phyloP scores from a whole-genome alignment of 2,113 vertebrate species.

The Myotis brandtii region DNA sequence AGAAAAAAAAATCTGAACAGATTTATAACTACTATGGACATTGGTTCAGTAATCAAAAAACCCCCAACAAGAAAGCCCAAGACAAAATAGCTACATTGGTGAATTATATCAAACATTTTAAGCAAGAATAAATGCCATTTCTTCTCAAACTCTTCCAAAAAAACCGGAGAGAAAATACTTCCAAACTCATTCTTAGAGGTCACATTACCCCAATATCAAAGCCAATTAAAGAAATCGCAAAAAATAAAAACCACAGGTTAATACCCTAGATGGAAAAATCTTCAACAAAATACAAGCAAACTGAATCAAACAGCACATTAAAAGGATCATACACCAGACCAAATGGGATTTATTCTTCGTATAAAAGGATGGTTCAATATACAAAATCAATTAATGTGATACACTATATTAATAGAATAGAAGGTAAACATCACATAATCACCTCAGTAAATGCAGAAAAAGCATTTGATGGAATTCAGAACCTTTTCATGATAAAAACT shows the following conservation, averaged over 20 bases:
- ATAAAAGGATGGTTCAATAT: not conserved
- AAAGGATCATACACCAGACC: not conserved
- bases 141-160: not conserved
- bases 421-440: not conserved
- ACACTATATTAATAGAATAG: not conserved
- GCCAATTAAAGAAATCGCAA: not conserved
- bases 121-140: not conserved
- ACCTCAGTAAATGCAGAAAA: not conserved
- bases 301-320: not conserved
- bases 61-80: not conserved
- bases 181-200: not conserved
- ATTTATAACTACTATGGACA: not conserved
- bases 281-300: not conserved
- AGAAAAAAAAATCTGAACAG: not conserved
- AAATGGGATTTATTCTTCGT: not conserved
- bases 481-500: not conserved
- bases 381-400: not conserved
- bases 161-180: not conserved
- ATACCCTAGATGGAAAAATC: not conserved
- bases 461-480: not conserved
- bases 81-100: not conserved
- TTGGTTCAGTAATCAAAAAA: not conserved
- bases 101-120: not conserved
- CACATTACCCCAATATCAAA: not conserved
- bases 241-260: not conserved